These are phyloP conservation scores for Teleogryllus occipitalis DNA, from an alignment of 1,140 invertebrate genomes.

Conservation along the genomic window DNA sequence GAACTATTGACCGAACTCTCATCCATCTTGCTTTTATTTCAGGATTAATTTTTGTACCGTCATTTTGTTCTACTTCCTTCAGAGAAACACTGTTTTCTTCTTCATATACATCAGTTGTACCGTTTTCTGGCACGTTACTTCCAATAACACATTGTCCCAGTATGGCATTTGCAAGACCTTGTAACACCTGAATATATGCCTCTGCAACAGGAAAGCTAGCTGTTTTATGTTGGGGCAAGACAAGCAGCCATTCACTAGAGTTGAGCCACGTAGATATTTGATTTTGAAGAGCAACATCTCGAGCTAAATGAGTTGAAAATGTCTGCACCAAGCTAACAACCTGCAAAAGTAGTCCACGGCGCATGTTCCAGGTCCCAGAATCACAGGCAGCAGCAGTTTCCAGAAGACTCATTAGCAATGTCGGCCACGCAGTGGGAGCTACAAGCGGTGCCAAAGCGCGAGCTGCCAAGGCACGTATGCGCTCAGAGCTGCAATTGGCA, in stretches of 20 bases:
- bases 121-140: neutral
- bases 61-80: neutral
- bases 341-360: conserved; percentile 47
- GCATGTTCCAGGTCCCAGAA: conserved; percentile 37
- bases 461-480: conserved; percentile 53
- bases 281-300: neutral
- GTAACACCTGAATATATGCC: neutral
- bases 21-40: too few relatives aligned
- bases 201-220: neutral
- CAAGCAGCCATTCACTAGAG: neutral
- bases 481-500: neutral
- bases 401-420: conserved; percentile 32
- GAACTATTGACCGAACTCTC: too few relatives aligned
- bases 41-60: neutral
- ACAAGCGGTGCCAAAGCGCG: conserved; percentile 57
- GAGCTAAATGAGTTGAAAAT: neutral
- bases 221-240: neutral
- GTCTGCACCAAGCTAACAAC: conserved; percentile 28
- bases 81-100: neutral
- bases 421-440: conserved; percentile 32
- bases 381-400: conserved; percentile 26
- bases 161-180: neutral
- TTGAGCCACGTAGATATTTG: neutral
- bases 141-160: neutral
- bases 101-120: neutral